Evolutionary conservation across 2,888 invertebrate genomes (phyloP).

Genomic region (Serrognathus titanus): DNA sequence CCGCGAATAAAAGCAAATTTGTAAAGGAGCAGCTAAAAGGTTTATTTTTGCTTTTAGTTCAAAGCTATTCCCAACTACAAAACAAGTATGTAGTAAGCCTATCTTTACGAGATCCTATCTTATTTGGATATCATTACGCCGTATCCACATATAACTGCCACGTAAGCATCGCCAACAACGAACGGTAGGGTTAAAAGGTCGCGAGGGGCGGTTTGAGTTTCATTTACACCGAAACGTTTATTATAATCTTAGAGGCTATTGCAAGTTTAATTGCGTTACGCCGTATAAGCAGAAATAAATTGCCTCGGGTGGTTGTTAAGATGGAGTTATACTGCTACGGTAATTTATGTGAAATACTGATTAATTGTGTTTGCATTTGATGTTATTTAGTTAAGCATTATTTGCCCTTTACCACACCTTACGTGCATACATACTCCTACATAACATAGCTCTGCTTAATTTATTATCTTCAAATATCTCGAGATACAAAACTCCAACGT

Average conservation of each 20-base stretch:
- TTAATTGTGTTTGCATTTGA: not conserved
- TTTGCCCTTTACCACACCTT: not conserved
- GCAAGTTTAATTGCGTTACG: not conserved
- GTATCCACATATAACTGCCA: not conserved
- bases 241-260: conserved; percentile 3
- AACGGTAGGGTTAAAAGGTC: not conserved
- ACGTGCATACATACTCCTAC: not conserved
- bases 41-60: too few relatives aligned
- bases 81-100: not conserved
- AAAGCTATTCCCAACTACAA: too few relatives aligned
- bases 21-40: too few relatives aligned
- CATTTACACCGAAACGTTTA: conserved; percentile 1
- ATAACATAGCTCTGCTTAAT: too few relatives aligned
- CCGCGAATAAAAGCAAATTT: too few relatives aligned
- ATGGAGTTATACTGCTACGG: not conserved
- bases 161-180: not conserved
- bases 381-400: not conserved
- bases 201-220: not conserved
- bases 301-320: not conserved
- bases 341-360: conserved; percentile 1
- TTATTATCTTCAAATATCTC: too few relatives aligned
- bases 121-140: not conserved
- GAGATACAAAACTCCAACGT: too few relatives aligned
- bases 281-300: conserved; percentile 1
- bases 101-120: not conserved